Percentiles rank a stretch among this genome's conserved stretches.
Evolutionary conservation across 1,140 invertebrate genomes (phyloP).

Genomic region (Cydia strobilella): DNA sequence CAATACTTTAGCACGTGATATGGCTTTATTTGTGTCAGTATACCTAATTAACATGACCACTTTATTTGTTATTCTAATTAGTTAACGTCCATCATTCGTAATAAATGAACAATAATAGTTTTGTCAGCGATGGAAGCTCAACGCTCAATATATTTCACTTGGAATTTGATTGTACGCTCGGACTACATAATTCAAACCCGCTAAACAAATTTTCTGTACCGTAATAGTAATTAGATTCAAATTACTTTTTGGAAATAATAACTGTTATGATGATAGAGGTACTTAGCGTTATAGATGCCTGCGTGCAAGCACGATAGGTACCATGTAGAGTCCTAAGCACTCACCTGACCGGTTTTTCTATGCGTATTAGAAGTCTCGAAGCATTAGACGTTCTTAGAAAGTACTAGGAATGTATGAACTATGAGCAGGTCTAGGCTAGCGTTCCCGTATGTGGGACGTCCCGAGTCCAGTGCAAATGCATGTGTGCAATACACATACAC

Average conservation of each 20-base stretch:
- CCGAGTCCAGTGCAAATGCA: slow-evolving; percentile 49
- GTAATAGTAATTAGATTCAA: slow-evolving; percentile 6
- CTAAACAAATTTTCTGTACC: background rate
- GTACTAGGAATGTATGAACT: slow-evolving; percentile 65
- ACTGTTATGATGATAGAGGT: background rate
- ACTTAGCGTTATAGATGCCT: background rate
- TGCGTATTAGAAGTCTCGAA: slow-evolving; percentile 55
- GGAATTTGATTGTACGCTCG: background rate
- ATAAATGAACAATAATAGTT: too few relatives aligned
- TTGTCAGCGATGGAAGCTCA: background rate
- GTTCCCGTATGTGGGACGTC: slow-evolving; percentile 61
- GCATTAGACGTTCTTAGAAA: slow-evolving; percentile 77
- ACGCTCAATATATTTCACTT: background rate
- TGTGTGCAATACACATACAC: slow-evolving; percentile 49
- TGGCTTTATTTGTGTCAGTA: background rate
- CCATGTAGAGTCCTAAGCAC: slow-evolving; percentile 15
- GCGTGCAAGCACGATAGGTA: background rate
- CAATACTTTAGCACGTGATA: too few relatives aligned
- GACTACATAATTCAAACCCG: background rate
- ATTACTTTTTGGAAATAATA: slow-evolving; percentile 11
- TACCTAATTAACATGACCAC: background rate
- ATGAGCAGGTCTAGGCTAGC: slow-evolving; percentile 59
- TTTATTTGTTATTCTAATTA: background rate
- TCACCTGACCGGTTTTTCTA: slow-evolving; percentile 22
- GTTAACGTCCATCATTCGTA: background rate